These are phyloP conservation scores for Ammodytes dubius DNA, from an alignment of 2,113 vertebrate genomes.

Conservation along the genomic window DNA sequence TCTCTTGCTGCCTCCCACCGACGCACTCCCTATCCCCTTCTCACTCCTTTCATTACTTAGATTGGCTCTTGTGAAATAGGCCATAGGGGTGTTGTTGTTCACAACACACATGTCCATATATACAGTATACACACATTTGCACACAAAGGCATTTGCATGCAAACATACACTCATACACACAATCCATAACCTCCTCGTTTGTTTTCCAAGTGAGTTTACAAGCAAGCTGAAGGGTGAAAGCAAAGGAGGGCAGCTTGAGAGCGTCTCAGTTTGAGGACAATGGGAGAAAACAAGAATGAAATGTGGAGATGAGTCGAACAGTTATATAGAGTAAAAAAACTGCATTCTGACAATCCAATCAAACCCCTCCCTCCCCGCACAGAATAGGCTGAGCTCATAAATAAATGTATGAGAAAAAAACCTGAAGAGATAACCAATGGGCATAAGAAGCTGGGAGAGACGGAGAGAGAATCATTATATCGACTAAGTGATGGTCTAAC, in stretches of 20 bases:
- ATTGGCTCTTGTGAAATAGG: conserved; percentile 76
- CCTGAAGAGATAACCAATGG: conserved; percentile 73
- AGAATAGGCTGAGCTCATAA: conserved; percentile 68
- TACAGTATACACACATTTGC: conserved; percentile 10
- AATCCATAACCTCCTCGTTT: neutral
- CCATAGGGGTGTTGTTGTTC: conserved; percentile 47
- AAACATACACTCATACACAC: neutral
- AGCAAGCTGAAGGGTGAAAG: conserved; percentile 11
- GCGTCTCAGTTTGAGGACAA: conserved; percentile 30
- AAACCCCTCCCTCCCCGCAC: conserved; percentile 56
- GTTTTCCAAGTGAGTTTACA: neutral
- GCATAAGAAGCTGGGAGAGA: conserved; percentile 70
- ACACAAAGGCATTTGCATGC: neutral
- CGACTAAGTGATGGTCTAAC: conserved; percentile 76
- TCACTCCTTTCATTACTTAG: conserved; percentile 79
- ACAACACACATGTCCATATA: conserved; percentile 43
- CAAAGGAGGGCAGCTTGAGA: conserved; percentile 20
- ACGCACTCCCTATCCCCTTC: conserved; percentile 61
- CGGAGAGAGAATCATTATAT: conserved; percentile 73
- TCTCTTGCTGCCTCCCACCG: conserved; percentile 60
- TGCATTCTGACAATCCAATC: conserved; percentile 78
- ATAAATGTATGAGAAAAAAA: conserved; percentile 77
- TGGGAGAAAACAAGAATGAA: conserved; percentile 31
- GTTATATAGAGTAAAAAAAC: conserved; percentile 50
- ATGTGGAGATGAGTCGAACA: conserved; percentile 61